Evolutionary conservation across 2,797 vertebrate genomes (phyloP).

Genomic region (Platyrinchus mystaceus): DNA sequence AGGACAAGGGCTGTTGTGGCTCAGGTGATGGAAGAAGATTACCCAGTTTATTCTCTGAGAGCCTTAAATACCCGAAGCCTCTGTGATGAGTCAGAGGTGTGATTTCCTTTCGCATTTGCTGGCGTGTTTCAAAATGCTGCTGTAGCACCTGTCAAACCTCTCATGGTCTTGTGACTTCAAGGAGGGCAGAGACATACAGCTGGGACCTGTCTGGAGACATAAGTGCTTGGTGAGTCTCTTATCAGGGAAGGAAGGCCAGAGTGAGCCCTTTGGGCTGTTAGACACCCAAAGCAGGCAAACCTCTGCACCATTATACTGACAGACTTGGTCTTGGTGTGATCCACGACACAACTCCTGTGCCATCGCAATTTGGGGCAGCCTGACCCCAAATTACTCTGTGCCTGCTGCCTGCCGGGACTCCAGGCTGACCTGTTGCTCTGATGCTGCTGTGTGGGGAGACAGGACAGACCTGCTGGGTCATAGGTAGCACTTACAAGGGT

Average conservation of each 20-base stretch:
- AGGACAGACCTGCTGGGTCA: neutral
- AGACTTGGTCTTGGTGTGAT: neutral
- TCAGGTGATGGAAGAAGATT: neutral
- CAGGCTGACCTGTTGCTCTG: neutral
- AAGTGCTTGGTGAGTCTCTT: neutral
- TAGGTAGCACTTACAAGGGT: neutral
- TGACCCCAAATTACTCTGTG: neutral
- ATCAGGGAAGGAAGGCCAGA: neutral
- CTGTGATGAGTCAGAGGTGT: neutral
- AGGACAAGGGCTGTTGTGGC: neutral
- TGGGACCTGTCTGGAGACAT: neutral
- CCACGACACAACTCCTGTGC: neutral
- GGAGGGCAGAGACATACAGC: neutral
- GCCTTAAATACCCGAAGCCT: neutral
- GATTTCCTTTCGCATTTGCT: neutral
- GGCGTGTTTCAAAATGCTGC: neutral
- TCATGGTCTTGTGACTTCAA: neutral
- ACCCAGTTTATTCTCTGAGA: neutral
- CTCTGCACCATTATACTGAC: neutral
- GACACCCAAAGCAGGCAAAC: neutral
- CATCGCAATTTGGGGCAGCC: neutral
- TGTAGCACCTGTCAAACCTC: neutral
- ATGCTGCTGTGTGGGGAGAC: neutral
- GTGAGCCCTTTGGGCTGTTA: neutral
- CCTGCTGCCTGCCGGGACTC: neutral